A percentile compares a stretch with the other conserved stretches of the same genome.
These are phyloP conservation scores for Andricus grossulariae DNA, from an alignment of 1,140 invertebrate species.

Conservation along the genomic window DNA sequence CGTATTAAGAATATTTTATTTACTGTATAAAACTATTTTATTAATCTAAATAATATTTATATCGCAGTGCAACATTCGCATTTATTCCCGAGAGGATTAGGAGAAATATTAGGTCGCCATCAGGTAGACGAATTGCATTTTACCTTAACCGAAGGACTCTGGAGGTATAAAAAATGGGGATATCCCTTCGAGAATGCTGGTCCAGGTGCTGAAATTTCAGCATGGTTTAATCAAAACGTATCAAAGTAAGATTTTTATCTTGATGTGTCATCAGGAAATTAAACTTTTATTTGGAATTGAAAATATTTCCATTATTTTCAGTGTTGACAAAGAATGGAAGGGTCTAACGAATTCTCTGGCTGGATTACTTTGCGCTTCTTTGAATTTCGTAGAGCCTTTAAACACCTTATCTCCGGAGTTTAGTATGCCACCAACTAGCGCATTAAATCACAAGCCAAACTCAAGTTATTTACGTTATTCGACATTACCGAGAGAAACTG, in stretches of 20 bases:
- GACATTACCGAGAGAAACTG: constrained; percentile 93
- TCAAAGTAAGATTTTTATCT: constrained; percentile 57
- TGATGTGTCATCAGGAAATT: background rate
- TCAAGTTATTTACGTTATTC: constrained; percentile 86
- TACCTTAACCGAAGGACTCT: constrained; percentile 93
- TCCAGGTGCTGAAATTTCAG: constrained; percentile 94
- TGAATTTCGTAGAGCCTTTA: constrained; percentile 95
- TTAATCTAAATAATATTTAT: constrained; percentile 42
- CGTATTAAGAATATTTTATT: too few relatives aligned
- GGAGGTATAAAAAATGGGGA: constrained; percentile 95
- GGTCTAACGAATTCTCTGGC: constrained; percentile 92
- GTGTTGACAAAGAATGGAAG: constrained; percentile 90
- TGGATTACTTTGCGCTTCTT: constrained; percentile 95
- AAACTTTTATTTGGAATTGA: constrained; percentile 11
- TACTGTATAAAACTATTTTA: background rate
- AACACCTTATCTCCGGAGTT: constrained; percentile 91
- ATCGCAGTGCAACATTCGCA: constrained; percentile 87
- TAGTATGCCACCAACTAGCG: constrained; percentile 87
- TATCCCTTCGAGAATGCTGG: constrained; percentile 91
- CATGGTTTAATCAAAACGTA: constrained; percentile 86
- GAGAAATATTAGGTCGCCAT: constrained; percentile 91
- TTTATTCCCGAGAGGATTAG: constrained; percentile 92
- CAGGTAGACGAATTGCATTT: constrained; percentile 94
- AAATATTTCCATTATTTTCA: constrained; percentile 46
- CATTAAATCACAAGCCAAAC: constrained; percentile 76